Conservation (phyloP, 2,888 invertebrate species). For the Trichogramma dendrolimi region DNA sequence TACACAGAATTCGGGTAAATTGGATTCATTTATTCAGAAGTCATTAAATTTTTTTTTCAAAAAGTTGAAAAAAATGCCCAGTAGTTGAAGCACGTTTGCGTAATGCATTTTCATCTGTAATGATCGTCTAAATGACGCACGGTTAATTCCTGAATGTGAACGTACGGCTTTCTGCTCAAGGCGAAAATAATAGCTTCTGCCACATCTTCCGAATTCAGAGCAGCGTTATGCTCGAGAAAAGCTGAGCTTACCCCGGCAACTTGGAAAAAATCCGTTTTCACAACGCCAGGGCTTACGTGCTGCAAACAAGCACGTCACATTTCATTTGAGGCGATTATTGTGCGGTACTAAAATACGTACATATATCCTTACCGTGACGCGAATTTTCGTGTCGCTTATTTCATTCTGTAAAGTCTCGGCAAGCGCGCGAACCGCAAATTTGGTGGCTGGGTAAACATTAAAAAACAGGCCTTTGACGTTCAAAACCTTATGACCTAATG, state of each 20-base stretch:
- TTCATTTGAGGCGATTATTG: not conserved
- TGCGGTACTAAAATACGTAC: not conserved
- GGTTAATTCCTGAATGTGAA: conserved; percentile 39
- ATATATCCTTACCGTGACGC: conserved; percentile 32
- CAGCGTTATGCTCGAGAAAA: conserved; percentile 5
- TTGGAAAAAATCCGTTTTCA: conserved; percentile 17
- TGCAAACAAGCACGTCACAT: not conserved
- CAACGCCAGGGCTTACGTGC: conserved; percentile 22
- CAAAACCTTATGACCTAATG: conserved; percentile 13
- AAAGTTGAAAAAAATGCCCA: no score
- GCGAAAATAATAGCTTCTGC: conserved; percentile 49
- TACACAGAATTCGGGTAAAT: no score
- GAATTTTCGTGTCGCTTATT: conserved; percentile 44
- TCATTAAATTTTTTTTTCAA: no score
- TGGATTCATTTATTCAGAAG: no score
- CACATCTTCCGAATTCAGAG: conserved; percentile 48
- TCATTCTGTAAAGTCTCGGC: conserved; percentile 59
- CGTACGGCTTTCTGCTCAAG: conserved; percentile 46
- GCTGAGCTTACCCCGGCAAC: not conserved
- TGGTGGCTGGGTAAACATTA: conserved; percentile 58
- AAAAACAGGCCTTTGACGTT: conserved; percentile 28
- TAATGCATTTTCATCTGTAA: not conserved
- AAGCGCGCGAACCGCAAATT: conserved; percentile 58
- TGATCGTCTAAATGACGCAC: conserved; percentile 26
- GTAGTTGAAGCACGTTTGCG: no score